Base-by-base conservation (phyloP, 2,113 vertebrate species). In the Xenopus borealis region DNA sequence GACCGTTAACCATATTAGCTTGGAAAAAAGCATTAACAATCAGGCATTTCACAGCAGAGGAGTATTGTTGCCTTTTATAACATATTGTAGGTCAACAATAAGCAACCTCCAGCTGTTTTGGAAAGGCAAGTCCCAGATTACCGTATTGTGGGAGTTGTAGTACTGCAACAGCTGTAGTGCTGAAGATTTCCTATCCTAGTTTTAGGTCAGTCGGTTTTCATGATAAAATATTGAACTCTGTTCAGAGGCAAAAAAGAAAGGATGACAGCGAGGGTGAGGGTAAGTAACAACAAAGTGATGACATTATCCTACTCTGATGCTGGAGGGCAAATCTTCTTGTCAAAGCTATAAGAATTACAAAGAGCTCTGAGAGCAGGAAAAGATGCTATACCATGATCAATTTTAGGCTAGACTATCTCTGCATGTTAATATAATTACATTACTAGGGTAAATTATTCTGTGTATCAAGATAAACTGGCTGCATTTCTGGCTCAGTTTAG, bases 381-480 rank as follows among this genome's bases (percentile, higher is more conserved):
- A 87, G 85, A 88, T 89, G 81, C 82, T 85, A 85, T 84, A 84
- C 90, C 80, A 84, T 12, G 79, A 88, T 84, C 88, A 87, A 80
- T 83, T 80, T 86, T 85, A 85, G 87, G 87, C 86, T 72, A 86
- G 85, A 88, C 87, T 83, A 81, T 85, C 87, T 87, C 86, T 90
- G 86, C 85, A 88, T 84, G 88, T 87, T 93, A 91, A 91, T 88
- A 86, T 87, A 89, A 93, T 91, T 89, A 90, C 84, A 85, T 88
- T 85, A 86, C 84, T 81, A 83, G 87, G 87, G 89, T 85, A 89
- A 90, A 91, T 90, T 84, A 86, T 84, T 85, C 86, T 86, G 53
- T 55, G 88, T 81, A 87, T 87, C 85, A 85, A 85, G 82, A 83
- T 87, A 83, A 85, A 84, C 83, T 27, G 81, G 89, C 90, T 64